Evolutionary conservation across 1,140 invertebrate species (phyloP), one percentile per base, ranked within the genome.

Genomic region (Choristoneura fumiferana): DNA sequence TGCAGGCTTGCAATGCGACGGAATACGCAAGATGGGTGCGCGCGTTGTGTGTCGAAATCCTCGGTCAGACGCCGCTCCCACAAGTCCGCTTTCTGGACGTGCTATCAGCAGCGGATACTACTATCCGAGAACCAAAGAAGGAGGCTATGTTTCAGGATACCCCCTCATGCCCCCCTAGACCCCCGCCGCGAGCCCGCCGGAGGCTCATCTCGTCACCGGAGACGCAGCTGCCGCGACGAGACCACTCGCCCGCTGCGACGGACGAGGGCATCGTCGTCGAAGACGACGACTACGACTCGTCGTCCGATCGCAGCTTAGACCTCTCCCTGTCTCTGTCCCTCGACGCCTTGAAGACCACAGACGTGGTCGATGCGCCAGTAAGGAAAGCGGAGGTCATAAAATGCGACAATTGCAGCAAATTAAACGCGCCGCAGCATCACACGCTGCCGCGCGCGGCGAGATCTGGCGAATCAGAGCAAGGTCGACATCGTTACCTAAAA

Each of bases 281-380:
- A 73, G 83, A 88, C 83, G 83, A 88, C 85, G 85, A 88, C 73
- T 88, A 86, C 78, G 85, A 88, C 81, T 88, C 85, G 72, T 88
- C 85, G 74, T 88, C 85, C 79, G 85, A 88, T 65, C 85, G 85
- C 76, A 88, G 85, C 71, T 76, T 88, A 60, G 83, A 88, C 72
- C 73, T 88, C 22, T 82, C 83, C 60, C 74, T 86, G 29, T 82
- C 83, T 55, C 73, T 86, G 35, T 85, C 84, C 62, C 79, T 85
- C 56, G 84, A 88, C 71, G 81, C 78, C 18, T 62, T 88, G 34
- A 86, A 85, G 58, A 78, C 78, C 56, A 77, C 81, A 1, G 81
- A 84, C 62, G 69, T 76, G 59, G 73, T 86, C 58, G 84, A 86
- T 57, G 78, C 83, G 64, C 77, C 81, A 29, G 63, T 77, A 33